Conservation (phyloP, 2,888 invertebrate genomes). For the Synanthedon andrenaeformis region DNA sequence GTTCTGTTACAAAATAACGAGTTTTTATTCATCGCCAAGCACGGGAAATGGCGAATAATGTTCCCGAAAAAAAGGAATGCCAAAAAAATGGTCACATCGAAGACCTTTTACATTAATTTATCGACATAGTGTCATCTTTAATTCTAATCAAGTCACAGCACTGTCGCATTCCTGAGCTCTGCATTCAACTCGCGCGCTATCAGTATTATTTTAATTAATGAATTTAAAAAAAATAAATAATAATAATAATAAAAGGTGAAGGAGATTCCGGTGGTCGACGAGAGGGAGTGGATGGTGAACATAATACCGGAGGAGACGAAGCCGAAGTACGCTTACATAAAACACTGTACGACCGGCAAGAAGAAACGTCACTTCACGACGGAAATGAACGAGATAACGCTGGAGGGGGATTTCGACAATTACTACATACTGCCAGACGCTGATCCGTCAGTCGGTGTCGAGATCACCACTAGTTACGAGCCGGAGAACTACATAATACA, state of each 20-base stretch:
- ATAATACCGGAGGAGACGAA: constrained; percentile 45
- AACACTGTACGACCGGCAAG: constrained; percentile 50
- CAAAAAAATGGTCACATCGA: too few species aligned
- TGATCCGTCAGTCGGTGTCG: constrained; percentile 52
- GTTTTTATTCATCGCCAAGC: too few species aligned
- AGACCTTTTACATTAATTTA: too few species aligned
- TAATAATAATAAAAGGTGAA: constrained; percentile 19
- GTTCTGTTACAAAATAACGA: too few species aligned
- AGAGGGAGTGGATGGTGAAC: constrained; percentile 54
- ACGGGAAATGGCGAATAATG: too few species aligned
- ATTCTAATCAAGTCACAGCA: too few species aligned
- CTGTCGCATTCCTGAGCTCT: too few species aligned
- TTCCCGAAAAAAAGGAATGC: too few species aligned
- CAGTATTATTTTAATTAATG: too few species aligned
- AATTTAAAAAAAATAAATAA: too few species aligned
- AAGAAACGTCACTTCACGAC: constrained; percentile 57
- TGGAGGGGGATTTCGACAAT: constrained; percentile 58
- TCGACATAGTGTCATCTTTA: too few species aligned
- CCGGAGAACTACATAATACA: constrained; percentile 55
- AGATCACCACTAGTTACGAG: constrained; percentile 55
- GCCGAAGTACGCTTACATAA: constrained; percentile 57
- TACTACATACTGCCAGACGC: constrained; percentile 61
- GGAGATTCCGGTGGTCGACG: constrained; percentile 36
- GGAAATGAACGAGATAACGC: constrained; percentile 51
- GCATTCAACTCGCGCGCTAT: too few species aligned